Evolutionary conservation across 2,113 vertebrate species (phyloP), one percentile per base, ranked within the genome.

Genomic region (Apodemus speciosus): DNA sequence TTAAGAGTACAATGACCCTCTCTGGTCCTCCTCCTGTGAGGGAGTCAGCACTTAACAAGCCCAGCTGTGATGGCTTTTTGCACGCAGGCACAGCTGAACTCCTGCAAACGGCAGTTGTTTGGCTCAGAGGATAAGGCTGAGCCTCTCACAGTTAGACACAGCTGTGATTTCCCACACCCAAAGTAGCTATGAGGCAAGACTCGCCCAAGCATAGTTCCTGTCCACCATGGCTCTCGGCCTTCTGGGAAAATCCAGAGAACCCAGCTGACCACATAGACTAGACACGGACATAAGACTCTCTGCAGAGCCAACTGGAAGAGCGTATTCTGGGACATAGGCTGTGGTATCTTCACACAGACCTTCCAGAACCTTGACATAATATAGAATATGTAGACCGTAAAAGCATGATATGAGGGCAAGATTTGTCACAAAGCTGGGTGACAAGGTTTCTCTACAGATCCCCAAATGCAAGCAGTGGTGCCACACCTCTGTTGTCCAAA

Each of bases 341-440:
- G 4, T 66, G 23, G 13, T 32, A 18, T 62, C 73, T 58, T 68
- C 0, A 16, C 40, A 73, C 4, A 40, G 9, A 73, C 58, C 88
- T 85, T 79, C 27, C 35, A 89, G 85, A 84, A 95, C 68, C 71
- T 58, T 90, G 79, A 71, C 43, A 2, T 35, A 53, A 84, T 84
- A n/a, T 21, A 79, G 53, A 94, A 2, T 15, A 43, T 27, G 7
- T 60, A 72, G 53, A 64, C 7, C 9, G 43, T 30, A 86, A 81
- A 96, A 85, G 20, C 77, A 81, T 49, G 35, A 49, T 21, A 18
- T 1, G 14, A 2, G 38, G 21, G 43, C n/a, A 53, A 60, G 11
- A 75, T 23, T 4, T 73, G 13, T 35, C 20, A 80, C 25, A 72
- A 90, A 85, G 75, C 27, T 13, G 66, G 56, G 30, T 27, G 20